phyloP scores from a whole-genome alignment of 1,140 invertebrate species.

The Drosophila miranda region DNA sequence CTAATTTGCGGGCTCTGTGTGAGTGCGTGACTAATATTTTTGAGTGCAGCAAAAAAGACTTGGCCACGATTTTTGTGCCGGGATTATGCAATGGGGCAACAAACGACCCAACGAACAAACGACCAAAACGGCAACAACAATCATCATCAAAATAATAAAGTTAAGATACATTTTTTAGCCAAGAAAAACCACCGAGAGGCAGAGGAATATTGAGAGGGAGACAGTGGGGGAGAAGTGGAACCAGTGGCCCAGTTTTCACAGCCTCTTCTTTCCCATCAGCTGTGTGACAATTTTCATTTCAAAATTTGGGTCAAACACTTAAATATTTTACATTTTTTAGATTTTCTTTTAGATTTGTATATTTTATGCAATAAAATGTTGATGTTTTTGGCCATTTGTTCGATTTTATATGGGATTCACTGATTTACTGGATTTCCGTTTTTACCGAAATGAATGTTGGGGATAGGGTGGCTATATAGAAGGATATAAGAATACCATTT shows the following conservation, averaged over 20 bases:
- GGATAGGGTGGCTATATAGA: no score
- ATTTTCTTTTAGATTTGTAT: conserved; percentile 32
- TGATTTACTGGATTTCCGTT: not conserved
- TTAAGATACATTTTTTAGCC: conserved; percentile 48
- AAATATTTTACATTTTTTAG: conserved; percentile 20
- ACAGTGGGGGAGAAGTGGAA: conserved; percentile 57
- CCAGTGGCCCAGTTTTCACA: conserved; percentile 62
- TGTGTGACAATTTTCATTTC: conserved; percentile 65
- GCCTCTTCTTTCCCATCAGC: conserved; percentile 8
- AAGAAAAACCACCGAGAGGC: conserved; percentile 1
- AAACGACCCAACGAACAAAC: conserved; percentile 50
- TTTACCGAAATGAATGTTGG: no score
- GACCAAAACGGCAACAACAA: conserved; percentile 27
- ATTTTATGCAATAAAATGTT: conserved; percentile 24
- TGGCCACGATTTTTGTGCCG: conserved; percentile 61
- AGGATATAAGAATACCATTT: no score
- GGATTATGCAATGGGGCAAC: conserved; percentile 61
- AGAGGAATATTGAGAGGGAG: conserved; percentile 1
- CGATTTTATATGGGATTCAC: conserved; percentile 25
- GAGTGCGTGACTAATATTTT: conserved; percentile 76
- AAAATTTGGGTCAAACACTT: conserved; percentile 49
- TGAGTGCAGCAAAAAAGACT: conserved; percentile 60
- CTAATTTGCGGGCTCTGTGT: conserved; percentile 68
- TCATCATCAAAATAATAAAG: conserved; percentile 64
- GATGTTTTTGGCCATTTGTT: conserved; percentile 9